Base-by-base conservation (phyloP, 37 sponge, comb jelly and placozoan genomes). In the Eunapius fragilis region DNA sequence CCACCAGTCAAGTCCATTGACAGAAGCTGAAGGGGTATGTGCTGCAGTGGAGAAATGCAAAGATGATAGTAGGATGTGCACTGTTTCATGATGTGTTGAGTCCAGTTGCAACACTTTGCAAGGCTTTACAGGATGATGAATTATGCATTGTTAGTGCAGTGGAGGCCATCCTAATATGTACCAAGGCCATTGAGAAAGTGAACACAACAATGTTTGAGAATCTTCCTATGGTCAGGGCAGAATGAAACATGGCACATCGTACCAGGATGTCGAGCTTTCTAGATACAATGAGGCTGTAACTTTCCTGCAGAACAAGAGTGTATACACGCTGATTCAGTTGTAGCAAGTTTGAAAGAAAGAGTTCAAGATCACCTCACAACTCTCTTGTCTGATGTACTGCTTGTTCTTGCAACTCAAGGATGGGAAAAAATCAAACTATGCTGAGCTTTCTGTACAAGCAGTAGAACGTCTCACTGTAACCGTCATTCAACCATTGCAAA, bases 51-150 rank as follows among this genome's bases (percentile, higher is more conserved):
- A 25, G 77, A 70, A 71, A 82, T 25, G 19, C n/a, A 36, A 88
- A 86, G 68, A 72, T 94, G 23, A 37, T 94, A 22, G 36, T 91
- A 30, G 95, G 87, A 10, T 94, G 84, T 90, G 95, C 95, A 27
- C 25, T 91, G 34, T 94, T 91, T 38, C 84, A 88, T 78, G 89
- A 91, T 78, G 24, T 94, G n/a, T 72, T 94, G 19, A 84, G 82
- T n/a, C 84, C 92, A 85, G 25, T 27, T 67, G 86, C 84, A 25
- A 80, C 75, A 25, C 84, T 91, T 2, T 89, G 89, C 72, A 85
- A 89, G 79, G 49, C 45, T 14, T 68, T 94, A 11, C 95, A 94
- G 77, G 75, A 48, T 27, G 87, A 88, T 78, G 85, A 91, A 35
- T 24, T 91, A 14, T 89, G 84, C 71, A 37, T 72, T 37, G 89